These are phyloP conservation scores for Thysanoteuthis rhombus DNA, from an alignment of 2,888 invertebrate species.

Conservation along the genomic window DNA sequence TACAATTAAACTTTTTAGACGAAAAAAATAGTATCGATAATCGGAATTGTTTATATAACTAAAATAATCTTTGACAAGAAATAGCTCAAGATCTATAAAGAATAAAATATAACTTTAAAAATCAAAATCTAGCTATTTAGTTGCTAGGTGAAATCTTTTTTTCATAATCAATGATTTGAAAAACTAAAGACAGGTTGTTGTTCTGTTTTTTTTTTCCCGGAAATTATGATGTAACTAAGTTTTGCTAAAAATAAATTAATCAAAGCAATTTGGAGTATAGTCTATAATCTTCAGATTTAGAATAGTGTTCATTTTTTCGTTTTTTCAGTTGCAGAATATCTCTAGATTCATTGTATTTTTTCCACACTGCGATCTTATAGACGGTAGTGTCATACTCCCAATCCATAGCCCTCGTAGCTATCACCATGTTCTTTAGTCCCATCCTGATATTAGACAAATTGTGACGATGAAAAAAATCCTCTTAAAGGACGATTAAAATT, in stretches of 20 bases:
- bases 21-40: too few relatives aligned
- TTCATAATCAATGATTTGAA: too few relatives aligned
- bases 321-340: neutral
- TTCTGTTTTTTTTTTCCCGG: too few relatives aligned
- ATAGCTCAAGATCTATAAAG: too few relatives aligned
- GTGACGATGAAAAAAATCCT: neutral
- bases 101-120: too few relatives aligned
- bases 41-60: too few relatives aligned
- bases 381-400: neutral
- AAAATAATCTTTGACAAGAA: too few relatives aligned
- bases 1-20: neutral
- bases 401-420: neutral
- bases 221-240: too few relatives aligned
- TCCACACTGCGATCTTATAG: neutral
- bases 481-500: neutral
- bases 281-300: neutral
- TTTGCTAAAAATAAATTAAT: neutral
- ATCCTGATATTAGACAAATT: neutral
- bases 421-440: neutral
- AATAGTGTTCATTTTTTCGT: neutral
- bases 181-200: too few relatives aligned
- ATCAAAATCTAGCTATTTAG: too few relatives aligned
- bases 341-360: neutral
- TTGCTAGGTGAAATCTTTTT: too few relatives aligned
- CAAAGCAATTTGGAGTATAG: neutral